Conservation (phyloP, 2,888 invertebrate genomes). For the Acrocyrtus sp. region DNA sequence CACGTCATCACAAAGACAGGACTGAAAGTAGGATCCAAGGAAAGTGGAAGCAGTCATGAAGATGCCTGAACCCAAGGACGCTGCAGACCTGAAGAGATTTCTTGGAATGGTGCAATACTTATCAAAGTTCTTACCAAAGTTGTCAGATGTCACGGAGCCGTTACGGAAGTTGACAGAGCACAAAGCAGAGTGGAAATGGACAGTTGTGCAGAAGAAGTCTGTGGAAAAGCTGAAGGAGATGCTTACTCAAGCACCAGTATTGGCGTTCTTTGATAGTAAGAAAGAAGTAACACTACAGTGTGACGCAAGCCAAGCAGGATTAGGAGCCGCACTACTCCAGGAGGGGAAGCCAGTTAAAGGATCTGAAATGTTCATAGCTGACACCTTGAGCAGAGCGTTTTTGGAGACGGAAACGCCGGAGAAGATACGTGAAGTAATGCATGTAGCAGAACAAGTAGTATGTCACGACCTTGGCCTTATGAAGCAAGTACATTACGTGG, state of each 20-base stretch:
- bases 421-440: too few species aligned
- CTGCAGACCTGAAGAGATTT: slow-evolving; percentile 1
- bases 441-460: too few species aligned
- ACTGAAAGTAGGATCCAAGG: slow-evolving; percentile 30
- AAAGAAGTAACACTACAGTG: slow-evolving; percentile 15
- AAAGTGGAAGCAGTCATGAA: slow-evolving; percentile 29
- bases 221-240: not conserved
- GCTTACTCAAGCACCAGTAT: slow-evolving; percentile 8
- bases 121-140: slow-evolving; percentile 21
- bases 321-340: slow-evolving; percentile 21
- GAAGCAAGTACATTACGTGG: too few species aligned
- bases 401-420: too few species aligned
- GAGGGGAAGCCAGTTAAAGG: slow-evolving; percentile 35
- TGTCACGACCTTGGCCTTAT: too few species aligned
- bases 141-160: slow-evolving; percentile 20
- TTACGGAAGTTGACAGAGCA: slow-evolving; percentile 23
- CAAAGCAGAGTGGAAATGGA: slow-evolving; percentile 26
- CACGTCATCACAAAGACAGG: slow-evolving; percentile 21
- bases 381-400: slow-evolving; percentile 22
- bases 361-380: slow-evolving; percentile 25
- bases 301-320: slow-evolving; percentile 6
- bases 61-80: slow-evolving; percentile 15
- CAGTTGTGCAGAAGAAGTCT: not conserved
- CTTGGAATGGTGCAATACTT: slow-evolving; percentile 41
- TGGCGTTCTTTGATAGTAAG: slow-evolving; percentile 27